These are phyloP conservation scores for Xiphophorus maculatus DNA, from an alignment of 2,113 vertebrate genomes.

Conservation along the genomic window DNA sequence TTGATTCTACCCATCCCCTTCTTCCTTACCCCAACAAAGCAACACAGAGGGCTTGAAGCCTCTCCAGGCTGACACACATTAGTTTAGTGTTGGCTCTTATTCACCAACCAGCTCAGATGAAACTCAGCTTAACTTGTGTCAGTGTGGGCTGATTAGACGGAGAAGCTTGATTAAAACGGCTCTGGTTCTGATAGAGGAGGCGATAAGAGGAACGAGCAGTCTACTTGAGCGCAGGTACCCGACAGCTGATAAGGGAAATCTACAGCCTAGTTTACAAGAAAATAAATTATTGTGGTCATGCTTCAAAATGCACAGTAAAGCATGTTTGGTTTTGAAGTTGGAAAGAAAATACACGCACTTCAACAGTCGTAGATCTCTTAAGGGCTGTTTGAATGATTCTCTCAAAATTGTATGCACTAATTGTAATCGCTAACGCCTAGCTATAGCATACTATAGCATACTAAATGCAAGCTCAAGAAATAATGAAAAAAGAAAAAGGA, in stretches of 20 bases:
- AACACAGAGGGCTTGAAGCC: constrained; percentile 14
- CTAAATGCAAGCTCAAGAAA: neutral
- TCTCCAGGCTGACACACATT: constrained; percentile 18
- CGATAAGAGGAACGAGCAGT: neutral
- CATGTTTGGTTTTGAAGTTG: neutral
- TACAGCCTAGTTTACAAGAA: neutral
- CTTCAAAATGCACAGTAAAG: neutral
- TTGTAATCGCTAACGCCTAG: neutral
- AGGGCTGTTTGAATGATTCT: neutral
- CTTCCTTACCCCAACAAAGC: constrained; percentile 45
- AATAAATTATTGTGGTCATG: neutral
- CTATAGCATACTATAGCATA: neutral
- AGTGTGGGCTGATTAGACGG: constrained; percentile 45
- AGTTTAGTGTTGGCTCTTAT: constrained; percentile 14
- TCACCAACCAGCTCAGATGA: constrained; percentile 26
- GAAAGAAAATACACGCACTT: neutral
- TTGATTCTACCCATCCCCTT: neutral
- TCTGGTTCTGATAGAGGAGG: neutral
- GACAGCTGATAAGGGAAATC: neutral
- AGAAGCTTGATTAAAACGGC: constrained; percentile 58
- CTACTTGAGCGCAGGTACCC: neutral
- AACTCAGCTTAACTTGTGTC: constrained; percentile 41
- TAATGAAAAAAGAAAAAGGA: neutral
- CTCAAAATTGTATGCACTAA: neutral
- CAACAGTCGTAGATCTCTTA: too few relatives aligned